Evolutionary conservation across 1,140 invertebrate genomes (phyloP), one percentile per base, ranked within the genome.

Genomic region (Battus philenor): DNA sequence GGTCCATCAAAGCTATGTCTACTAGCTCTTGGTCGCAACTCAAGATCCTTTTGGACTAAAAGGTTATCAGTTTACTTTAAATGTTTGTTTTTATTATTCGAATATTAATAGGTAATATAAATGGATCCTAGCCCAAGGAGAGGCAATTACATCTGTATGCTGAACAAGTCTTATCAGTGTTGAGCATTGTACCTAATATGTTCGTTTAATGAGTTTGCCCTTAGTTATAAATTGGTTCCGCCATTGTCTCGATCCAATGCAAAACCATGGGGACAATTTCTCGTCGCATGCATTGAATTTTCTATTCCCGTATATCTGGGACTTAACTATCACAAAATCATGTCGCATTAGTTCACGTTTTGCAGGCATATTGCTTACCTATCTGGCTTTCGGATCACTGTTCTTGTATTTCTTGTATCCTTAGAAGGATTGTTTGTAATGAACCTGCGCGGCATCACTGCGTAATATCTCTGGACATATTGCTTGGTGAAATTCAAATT

Each of bases 301-400:
- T 49, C 52, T 55, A 49, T 52, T 45, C 31, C 18, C 13, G 41
- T 48, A 49, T 34, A 50, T 50, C 41, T 44, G 26, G 9, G 26
- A 29, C 16, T 41, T 41, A 41, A 41, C 38, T 41, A 26, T 29
- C 13, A 29, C 30, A 53, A 47, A 44, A 49, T 54, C 43, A 49
- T 44, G 51, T 48, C 26, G 46, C 43, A 48, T 48, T 54, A 48
- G 45, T 56, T 44, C 54, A 46, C 50, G 48, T 54, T 54, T 52
- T 46, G 45, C 36, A 33, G 29, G 53, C 63, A 64, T 66, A 69
- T 68, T 63, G 56, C 53, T 29, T 9, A 18, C 34, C 44, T 43
- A 51, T 54, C 58, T 41, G 24, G 34, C 44, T 32, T 57, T 57
- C 44, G 47, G 50, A 60, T 64, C 61, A 49, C 22, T 8, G 11